phyloP scores from a whole-genome alignment of 2,113 vertebrate genomes.

The Leptobrachium ailaonicum region DNA sequence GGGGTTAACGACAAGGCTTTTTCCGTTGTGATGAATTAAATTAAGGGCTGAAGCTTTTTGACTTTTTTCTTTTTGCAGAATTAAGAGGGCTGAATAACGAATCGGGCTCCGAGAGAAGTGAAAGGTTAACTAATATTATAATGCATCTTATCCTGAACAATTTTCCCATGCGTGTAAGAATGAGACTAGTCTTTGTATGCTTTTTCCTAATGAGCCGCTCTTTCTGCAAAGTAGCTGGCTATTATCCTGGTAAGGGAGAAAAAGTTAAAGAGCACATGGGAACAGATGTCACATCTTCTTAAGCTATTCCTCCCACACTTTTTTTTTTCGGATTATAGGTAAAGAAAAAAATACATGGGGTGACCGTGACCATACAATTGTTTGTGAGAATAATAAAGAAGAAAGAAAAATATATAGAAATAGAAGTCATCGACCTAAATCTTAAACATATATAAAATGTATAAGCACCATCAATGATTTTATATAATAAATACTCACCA shows the following conservation, averaged over 20 bases:
- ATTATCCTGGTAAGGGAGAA: constrained; percentile 53
- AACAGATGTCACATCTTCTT: constrained; percentile 53
- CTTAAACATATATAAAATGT: no score
- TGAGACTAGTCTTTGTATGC: constrained; percentile 55
- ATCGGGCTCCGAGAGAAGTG: not conserved
- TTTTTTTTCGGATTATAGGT: no score
- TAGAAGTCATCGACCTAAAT: no score
- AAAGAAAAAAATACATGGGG: no score
- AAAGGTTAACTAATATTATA: constrained; percentile 56
- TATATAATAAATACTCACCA: no score
- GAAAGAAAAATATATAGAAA: no score
- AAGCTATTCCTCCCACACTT: constrained; percentile 33
- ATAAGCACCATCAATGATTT: no score
- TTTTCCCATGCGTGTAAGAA: constrained; percentile 52
- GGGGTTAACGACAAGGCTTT: not conserved
- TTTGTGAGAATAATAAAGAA: no score
- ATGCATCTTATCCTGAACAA: constrained; percentile 53
- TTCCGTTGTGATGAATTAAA: not conserved
- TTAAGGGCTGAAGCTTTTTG: constrained; percentile 14
- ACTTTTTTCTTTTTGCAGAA: constrained; percentile 28
- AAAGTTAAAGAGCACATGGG: constrained; percentile 11
- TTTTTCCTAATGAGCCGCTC: constrained; percentile 46
- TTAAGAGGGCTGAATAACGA: constrained; percentile 10
- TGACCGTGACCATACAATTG: no score
- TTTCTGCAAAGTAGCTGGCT: constrained; percentile 49